Evolutionary conservation across 2,113 vertebrate genomes (phyloP).

Genomic region (Corapipo altera): DNA sequence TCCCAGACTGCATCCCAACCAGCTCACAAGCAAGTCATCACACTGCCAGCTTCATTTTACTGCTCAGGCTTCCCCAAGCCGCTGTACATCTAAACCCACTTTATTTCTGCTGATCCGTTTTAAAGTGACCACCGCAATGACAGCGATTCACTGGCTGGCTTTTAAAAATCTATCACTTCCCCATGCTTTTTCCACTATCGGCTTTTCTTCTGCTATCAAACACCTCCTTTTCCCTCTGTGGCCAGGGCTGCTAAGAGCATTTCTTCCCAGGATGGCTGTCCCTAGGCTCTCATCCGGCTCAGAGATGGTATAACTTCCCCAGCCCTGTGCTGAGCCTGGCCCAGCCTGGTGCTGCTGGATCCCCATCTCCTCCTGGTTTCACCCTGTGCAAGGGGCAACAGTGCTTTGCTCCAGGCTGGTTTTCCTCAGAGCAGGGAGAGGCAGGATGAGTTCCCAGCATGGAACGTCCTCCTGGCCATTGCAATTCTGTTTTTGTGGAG

Average conservation of each 20-base stretch:
- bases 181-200: background rate
- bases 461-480: background rate
- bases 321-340: too few species aligned
- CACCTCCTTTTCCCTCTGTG: background rate
- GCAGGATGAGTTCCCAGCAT: background rate
- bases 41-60: background rate
- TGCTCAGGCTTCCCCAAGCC: background rate
- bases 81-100: background rate
- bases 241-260: background rate
- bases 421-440: background rate
- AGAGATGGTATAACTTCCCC: background rate
- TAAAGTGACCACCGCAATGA: background rate
- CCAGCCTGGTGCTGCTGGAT: background rate
- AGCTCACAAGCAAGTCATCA: background rate
- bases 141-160: background rate
- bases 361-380: background rate
- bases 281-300: background rate
- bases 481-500: background rate
- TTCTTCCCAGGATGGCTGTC: background rate
- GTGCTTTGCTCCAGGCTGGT: background rate
- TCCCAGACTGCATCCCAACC: rapidly evolving
- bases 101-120: background rate
- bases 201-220: background rate
- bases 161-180: background rate
- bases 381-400: background rate